Base-by-base conservation (phyloP, 2,888 invertebrate genomes). In the Meganola albula region DNA sequence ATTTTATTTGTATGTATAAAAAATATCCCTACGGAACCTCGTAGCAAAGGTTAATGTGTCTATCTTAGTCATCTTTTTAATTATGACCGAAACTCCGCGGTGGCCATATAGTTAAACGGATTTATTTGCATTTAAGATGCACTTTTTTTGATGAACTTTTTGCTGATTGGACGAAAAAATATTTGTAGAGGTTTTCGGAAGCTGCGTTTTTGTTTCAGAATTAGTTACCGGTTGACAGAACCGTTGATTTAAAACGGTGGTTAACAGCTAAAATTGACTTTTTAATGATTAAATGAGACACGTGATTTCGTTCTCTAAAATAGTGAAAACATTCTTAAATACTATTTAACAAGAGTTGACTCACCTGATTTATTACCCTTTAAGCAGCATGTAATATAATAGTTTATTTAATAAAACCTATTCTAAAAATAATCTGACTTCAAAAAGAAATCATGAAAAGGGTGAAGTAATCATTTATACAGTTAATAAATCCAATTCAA, bases 71-170 rank as follows among this genome's bases (percentile, higher is more conserved):
- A 54, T 53, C 40, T 53, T 53, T 50, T 44, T 43, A 41, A 45
- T 48, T 52, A 53, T 47, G 45, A 50, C 41, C 43, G 40, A 40
- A 38, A 41, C 74, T 57, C 42, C 68, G 67, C 58, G 83, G 83
- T 77, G 67, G 83, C 64, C 79, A 71, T 72, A 74, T 66, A 68
- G 76, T 67, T 64, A 58, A 56, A 54, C 62, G 63, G 72, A 73
- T 74, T 74, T 76, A 79, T 82, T 79, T 78, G 69, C 78, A 79
- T 79, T 63, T 59, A 58, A 68, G 66, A 61, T 63, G 56, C 46
- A 44, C 55, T 64, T 77, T 78, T 83, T 82, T 71, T 58, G 43
- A 53, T 50, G 48, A 37, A 36, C 58, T 75, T 78, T 79, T 79
- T 78, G 63, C 60, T 64, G 70, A 76, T 73, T 72, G 66, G 53